phyloP scores from a whole-genome alignment of 2,113 vertebrate species.

The Entelurus aequoreus region DNA sequence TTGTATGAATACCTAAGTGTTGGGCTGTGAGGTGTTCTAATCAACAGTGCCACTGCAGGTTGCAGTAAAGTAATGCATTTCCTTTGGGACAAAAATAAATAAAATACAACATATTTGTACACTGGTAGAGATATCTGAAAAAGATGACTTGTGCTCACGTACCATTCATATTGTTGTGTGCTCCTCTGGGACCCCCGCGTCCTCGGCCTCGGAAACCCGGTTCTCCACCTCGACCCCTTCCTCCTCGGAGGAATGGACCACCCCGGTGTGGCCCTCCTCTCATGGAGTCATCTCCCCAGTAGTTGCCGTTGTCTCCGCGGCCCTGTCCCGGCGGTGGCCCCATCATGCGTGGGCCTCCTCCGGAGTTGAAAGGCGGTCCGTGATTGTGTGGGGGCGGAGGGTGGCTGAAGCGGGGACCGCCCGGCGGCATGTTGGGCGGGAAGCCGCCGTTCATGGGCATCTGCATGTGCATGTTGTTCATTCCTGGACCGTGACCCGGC shows the following conservation, averaged over 20 bases:
- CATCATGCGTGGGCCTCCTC: conserved; percentile 80
- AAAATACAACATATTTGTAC: no score
- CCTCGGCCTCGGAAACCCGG: conserved; percentile 80
- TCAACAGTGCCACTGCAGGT: no score
- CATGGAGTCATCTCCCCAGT: conserved; percentile 87
- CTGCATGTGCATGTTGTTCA: conserved; percentile 67
- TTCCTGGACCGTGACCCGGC: conserved; percentile 76
- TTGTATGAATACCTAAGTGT: no score
- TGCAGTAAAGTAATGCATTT: no score
- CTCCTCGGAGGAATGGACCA: conserved; percentile 79
- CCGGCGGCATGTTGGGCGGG: conserved; percentile 75
- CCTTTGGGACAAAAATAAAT: no score
- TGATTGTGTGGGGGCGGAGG: conserved; percentile 77
- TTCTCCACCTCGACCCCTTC: conserved; percentile 74
- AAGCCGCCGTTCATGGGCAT: conserved; percentile 85
- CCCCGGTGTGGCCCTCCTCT: conserved; percentile 80
- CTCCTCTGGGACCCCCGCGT: conserved; percentile 78
- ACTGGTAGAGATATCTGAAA: no score
- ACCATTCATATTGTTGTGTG: conserved; percentile 80
- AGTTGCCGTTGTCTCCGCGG: conserved; percentile 73
- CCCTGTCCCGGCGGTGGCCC: conserved; percentile 80
- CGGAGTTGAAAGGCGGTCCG: conserved; percentile 66
- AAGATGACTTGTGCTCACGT: conserved; percentile 5
- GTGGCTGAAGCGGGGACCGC: conserved; percentile 78
- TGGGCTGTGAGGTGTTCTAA: no score